A percentile compares a stretch with the other conserved stretches of the same genome.
Evolutionary conservation across 2,797 vertebrate genomes (phyloP).

Genomic region (Oreochromis grahami): DNA sequence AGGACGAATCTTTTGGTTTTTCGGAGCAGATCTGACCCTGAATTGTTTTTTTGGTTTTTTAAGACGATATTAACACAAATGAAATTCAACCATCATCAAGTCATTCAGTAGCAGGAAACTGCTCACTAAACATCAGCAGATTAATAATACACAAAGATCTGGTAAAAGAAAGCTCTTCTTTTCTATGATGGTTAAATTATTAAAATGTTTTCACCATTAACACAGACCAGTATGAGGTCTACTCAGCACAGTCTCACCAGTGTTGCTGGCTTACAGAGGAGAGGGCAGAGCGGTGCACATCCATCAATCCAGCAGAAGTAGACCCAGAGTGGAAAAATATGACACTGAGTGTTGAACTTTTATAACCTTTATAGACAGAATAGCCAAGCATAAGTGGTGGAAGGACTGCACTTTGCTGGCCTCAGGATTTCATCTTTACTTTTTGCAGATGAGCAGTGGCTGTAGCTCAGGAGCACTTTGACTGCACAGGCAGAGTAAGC

Average conservation of each 20-base stretch:
- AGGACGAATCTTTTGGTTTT: neutral
- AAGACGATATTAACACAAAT: fast-evolving
- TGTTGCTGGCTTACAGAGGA: fast-evolving
- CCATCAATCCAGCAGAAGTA: neutral
- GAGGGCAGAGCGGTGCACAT: neutral
- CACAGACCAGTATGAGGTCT: neutral
- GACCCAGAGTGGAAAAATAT: neutral
- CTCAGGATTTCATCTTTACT: neutral
- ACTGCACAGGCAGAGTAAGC: too few species aligned
- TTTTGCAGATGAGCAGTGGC: neutral
- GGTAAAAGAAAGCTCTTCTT: neutral
- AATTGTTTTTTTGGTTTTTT: neutral
- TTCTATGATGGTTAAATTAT: neutral
- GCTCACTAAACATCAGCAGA: neutral
- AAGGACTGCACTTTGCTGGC: neutral
- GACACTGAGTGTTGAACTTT: neutral
- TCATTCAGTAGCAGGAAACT: neutral
- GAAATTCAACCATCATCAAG: neutral
- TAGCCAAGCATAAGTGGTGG: fast-evolving
- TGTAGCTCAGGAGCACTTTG: neutral
- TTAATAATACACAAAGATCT: fast-evolving
- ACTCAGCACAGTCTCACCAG: neutral
- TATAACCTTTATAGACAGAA: neutral
- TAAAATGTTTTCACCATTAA: fast-evolving
- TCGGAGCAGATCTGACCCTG: neutral